A percentile compares a stretch with the other conserved stretches of the same genome.
Evolutionary conservation across 2,888 invertebrate genomes (phyloP).

Genomic region (Caenorhabditis wallacei): DNA sequence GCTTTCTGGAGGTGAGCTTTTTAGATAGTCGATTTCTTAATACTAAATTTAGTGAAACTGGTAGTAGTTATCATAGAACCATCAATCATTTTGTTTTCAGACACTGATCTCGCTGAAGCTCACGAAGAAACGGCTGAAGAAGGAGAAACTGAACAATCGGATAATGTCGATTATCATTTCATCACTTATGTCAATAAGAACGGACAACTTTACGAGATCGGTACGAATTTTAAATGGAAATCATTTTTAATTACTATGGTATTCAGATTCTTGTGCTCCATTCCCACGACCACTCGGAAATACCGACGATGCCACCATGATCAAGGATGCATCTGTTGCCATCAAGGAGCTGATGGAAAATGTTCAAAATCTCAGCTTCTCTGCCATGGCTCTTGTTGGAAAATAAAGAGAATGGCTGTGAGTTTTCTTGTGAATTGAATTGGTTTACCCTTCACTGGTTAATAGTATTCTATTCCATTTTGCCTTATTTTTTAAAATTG

Average conservation of each 20-base stretch:
- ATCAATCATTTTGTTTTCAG: constrained; percentile 40
- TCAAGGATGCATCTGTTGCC: constrained; percentile 77
- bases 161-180: constrained; percentile 81
- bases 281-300: constrained; percentile 78
- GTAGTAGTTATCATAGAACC: not conserved
- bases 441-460: constrained; percentile 9
- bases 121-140: constrained; percentile 73
- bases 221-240: constrained; percentile 58
- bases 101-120: constrained; percentile 69
- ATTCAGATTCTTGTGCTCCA: constrained; percentile 78
- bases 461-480: constrained; percentile 10
- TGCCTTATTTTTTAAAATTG: no score
- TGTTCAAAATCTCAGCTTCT: constrained; percentile 75
- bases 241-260: no score
- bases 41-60: no score
- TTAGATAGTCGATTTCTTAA: no score
- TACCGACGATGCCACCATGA: constrained; percentile 73
- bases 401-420: constrained; percentile 42
- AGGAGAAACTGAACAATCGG: constrained; percentile 76
- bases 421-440: constrained; percentile 31
- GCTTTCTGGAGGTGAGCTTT: constrained; percentile 57
- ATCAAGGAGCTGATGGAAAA: constrained; percentile 76
- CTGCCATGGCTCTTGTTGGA: constrained; percentile 79
- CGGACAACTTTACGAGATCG: constrained; percentile 79
- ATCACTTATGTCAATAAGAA: constrained; percentile 77